Percentiles rank a stretch among this genome's conserved stretches.
Conservation (phyloP, 1,140 invertebrate species). For the Globodera ellingtonae region DNA sequence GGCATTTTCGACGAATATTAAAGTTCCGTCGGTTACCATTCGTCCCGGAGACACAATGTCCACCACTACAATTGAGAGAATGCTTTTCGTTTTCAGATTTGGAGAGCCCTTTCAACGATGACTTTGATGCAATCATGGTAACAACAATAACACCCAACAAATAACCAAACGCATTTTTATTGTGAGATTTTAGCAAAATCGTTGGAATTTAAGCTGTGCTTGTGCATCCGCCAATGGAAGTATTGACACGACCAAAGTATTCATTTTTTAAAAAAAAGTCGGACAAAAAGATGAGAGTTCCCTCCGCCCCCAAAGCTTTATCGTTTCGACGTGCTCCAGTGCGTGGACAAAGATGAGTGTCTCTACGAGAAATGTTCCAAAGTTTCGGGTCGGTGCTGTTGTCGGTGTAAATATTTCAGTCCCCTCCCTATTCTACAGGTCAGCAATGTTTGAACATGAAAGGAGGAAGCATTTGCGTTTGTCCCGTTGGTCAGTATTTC, state of each 20-base stretch:
- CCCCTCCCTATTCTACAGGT: not conserved
- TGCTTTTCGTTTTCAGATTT: conserved; percentile 8
- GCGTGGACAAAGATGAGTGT: conserved; percentile 19
- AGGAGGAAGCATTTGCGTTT: conserved; percentile 13
- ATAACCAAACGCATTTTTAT: no score
- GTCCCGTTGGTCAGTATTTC: not conserved
- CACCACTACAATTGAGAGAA: not conserved
- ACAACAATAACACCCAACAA: not conserved
- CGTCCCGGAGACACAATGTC: no score
- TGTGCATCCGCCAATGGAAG: conserved; percentile 2
- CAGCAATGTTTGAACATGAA: conserved; percentile 17
- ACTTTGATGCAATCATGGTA: conserved; percentile 16
- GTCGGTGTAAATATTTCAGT: not conserved
- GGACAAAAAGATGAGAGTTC: not conserved
- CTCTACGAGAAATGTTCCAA: conserved; percentile 13
- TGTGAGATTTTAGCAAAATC: conserved; percentile 8
- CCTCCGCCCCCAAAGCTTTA: not conserved
- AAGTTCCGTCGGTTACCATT: no score
- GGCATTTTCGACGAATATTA: no score
- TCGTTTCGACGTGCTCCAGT: conserved; percentile 22
- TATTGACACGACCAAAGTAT: not conserved
- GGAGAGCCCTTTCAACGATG: conserved; percentile 21
- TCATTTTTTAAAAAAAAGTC: not conserved
- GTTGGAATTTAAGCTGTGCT: conserved; percentile 29
- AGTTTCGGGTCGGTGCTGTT: not conserved